Evolutionary conservation across 2,888 invertebrate species (phyloP), one percentile per base, ranked within the genome.

Genomic region (Trimorus sp.): DNA sequence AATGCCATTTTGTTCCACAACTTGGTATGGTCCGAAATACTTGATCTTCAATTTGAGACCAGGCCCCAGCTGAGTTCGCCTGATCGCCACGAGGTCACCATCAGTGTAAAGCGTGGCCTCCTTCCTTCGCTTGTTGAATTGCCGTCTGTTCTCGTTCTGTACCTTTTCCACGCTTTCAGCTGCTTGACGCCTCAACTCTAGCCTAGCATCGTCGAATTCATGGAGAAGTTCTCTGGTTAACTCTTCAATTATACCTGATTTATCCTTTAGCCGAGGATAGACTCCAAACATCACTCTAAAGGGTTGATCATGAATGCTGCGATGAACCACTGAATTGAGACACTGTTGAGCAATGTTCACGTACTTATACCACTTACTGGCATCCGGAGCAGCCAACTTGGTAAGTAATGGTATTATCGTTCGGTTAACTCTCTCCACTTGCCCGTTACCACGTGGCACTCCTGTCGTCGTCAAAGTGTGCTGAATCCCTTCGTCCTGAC

Each of bases 391-490:
- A 5, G 54, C 54, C 26, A 54, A 36, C 54, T 54, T 54, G 7
- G 54, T 54, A 1, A 54, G 36, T 7, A 36, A 14, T 9, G 51
- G 37, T 5, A 63, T 63, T 8, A 63, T 37, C 12, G 45, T 37
- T 26, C 37, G 5, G 26, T 63, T 51, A 8, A 51, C 26, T 37
- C 63, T 15, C 37, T 63, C 51, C 7, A 63, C 63, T 37, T 63
- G 63, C 16, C 63, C 63, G n/a, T 63, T 63, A 6, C 49, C 63
- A 2, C 63, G 15, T 11, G 63, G 63, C 12, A 63, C 38, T 12
- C 63, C 63, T 1, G 49, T 63, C 8, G 49, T 63, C 51, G 36
- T 48, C 14, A 63, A 14, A 0, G 16, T 16, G 16, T 63, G 63
- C 11, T 7, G 5, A 7, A 63, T 63, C 6, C n/a, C 11, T 37